phyloP scores from a whole-genome alignment of 2,888 invertebrate species.

The Onchidella celtica region DNA sequence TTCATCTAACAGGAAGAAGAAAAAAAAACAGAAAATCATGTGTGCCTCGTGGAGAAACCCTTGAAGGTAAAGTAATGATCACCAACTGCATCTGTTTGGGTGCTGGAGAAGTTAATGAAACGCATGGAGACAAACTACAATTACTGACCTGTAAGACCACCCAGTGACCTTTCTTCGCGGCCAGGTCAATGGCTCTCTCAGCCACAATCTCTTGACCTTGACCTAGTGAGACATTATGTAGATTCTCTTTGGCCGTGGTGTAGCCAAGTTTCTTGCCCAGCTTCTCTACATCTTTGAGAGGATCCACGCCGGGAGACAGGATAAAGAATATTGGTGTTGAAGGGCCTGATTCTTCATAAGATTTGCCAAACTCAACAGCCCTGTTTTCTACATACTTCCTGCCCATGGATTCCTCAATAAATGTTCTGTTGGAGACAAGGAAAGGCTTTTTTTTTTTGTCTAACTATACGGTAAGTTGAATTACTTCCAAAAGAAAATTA shows the following conservation, averaged over 20 bases:
- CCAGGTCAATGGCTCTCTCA: slow-evolving; percentile 94
- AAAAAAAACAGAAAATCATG: too few species aligned
- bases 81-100: too few species aligned
- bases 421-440: slow-evolving; percentile 84
- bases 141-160: slow-evolving; percentile 89
- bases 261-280: slow-evolving; percentile 92
- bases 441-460: too few species aligned
- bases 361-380: slow-evolving; percentile 94
- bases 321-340: slow-evolving; percentile 98
- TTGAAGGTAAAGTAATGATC: too few species aligned
- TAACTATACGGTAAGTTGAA: too few species aligned
- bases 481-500: too few species aligned
- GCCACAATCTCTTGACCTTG: slow-evolving; percentile 97
- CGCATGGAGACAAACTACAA: neutral
- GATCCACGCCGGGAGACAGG: slow-evolving; percentile 97
- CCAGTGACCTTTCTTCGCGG: slow-evolving; percentile 94
- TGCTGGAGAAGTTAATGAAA: too few species aligned
- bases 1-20: too few species aligned
- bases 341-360: slow-evolving; percentile 95
- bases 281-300: slow-evolving; percentile 95
- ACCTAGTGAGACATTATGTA: slow-evolving; percentile 96
- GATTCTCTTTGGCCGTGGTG: slow-evolving; percentile 89
- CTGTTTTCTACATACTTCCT: slow-evolving; percentile 93
- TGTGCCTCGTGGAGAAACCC: too few species aligned
- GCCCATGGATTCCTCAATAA: slow-evolving; percentile 97